Percentiles rank a stretch among this genome's conserved stretches.
phyloP scores from a whole-genome alignment of 2,797 vertebrate genomes.

The Falco concolor region DNA sequence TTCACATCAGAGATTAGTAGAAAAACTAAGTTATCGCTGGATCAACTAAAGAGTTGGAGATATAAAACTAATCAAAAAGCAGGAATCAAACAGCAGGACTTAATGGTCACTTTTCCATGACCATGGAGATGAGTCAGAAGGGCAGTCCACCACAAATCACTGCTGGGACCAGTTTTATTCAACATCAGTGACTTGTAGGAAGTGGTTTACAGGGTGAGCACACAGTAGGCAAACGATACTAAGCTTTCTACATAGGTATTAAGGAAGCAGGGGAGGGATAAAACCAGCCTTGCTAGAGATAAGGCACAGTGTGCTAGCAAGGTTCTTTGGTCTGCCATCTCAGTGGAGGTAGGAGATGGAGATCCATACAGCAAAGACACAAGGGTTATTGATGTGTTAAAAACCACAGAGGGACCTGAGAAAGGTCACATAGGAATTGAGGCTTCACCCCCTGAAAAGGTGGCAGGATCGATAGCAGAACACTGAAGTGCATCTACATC shows the following conservation, averaged over 20 bases:
- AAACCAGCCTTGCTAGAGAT: neutral
- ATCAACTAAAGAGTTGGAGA: neutral
- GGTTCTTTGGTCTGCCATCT: neutral
- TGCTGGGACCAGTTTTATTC: neutral
- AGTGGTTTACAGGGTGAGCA: neutral
- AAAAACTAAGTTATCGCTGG: neutral
- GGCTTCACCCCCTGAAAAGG: neutral
- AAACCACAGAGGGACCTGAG: neutral
- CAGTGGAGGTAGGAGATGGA: neutral
- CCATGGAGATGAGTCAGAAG: neutral
- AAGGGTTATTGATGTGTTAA: neutral
- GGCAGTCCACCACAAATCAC: neutral
- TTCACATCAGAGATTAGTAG: neutral
- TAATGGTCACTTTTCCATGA: neutral
- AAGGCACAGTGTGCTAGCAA: neutral
- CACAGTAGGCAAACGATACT: neutral
- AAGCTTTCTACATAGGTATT: neutral
- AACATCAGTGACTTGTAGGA: neutral
- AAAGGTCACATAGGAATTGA: neutral
- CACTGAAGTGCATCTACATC: too few species aligned
- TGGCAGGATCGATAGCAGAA: neutral
- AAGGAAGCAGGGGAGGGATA: neutral
- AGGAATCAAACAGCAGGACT: neutral
- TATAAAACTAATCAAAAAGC: neutral
- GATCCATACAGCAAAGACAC: neutral